These are phyloP conservation scores for Eristalinus sepulchralis DNA, from an alignment of 2,888 invertebrate species.

Conservation along the genomic window DNA sequence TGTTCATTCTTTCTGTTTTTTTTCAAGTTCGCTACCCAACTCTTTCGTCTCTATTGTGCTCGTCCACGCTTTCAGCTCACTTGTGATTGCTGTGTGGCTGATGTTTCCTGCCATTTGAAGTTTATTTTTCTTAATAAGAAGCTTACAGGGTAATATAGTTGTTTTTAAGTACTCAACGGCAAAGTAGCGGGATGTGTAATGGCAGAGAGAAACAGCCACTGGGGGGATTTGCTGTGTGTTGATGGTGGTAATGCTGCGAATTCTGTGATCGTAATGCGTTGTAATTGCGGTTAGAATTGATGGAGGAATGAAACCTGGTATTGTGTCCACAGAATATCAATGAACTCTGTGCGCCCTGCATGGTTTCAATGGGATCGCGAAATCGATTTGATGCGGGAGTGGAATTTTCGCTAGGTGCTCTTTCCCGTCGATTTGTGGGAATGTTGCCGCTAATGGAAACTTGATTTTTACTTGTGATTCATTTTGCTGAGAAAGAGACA, in stretches of 20 bases:
- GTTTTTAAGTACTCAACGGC: slow-evolving; percentile 20
- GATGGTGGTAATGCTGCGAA: slow-evolving; percentile 26
- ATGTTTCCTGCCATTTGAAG: background rate
- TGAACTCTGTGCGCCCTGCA: slow-evolving; percentile 27
- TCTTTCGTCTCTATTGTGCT: slow-evolving; percentile 30
- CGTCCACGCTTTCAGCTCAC: background rate
- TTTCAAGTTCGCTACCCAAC: slow-evolving; percentile 47
- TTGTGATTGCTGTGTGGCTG: background rate
- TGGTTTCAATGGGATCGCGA: background rate
- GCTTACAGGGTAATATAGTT: slow-evolving; percentile 47
- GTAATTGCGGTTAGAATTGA: slow-evolving; percentile 40
- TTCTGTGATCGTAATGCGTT: slow-evolving; percentile 31
- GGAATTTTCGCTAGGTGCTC: background rate
- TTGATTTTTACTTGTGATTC: background rate
- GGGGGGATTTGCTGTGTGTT: slow-evolving; percentile 16
- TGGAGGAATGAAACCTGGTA: background rate
- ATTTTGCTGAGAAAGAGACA: background rate
- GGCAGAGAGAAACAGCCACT: background rate
- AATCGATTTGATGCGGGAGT: slow-evolving; percentile 28
- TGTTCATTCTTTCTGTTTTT: slow-evolving; percentile 4
- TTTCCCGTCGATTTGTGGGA: background rate
- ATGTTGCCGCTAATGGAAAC: background rate
- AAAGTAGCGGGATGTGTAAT: slow-evolving; percentile 28
- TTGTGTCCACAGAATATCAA: slow-evolving; percentile 28
- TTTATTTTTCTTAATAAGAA: slow-evolving; percentile 23